phyloP scores from a whole-genome alignment of 2,797 vertebrate species.

The Sarcoramphus papa region DNA sequence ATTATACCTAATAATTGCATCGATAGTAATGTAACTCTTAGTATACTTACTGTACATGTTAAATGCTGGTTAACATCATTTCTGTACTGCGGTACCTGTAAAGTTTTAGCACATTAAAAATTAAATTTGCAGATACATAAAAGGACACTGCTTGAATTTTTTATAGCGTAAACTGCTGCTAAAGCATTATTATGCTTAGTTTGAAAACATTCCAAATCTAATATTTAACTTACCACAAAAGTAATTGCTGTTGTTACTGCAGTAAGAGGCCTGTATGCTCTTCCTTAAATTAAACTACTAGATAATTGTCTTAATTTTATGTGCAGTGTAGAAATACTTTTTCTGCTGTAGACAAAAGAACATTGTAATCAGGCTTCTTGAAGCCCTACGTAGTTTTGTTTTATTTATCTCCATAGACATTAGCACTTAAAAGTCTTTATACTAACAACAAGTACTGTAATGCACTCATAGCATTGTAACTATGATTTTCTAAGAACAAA shows the following conservation, averaged over 20 bases:
- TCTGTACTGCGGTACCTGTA: background rate
- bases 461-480: background rate
- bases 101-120: background rate
- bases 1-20: background rate
- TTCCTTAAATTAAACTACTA: constrained; percentile 32
- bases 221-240: constrained; percentile 32
- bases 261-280: background rate
- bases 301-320: constrained; percentile 47
- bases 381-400: background rate
- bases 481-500: background rate
- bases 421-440: constrained; percentile 9
- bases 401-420: background rate
- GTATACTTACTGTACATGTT: background rate
- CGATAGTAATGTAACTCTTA: background rate
- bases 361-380: background rate
- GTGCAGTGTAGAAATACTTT: background rate
- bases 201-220: constrained; percentile 53
- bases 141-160: constrained; percentile 1
- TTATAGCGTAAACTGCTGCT: background rate
- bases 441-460: background rate
- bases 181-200: constrained; percentile 32
- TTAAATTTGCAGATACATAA: background rate
- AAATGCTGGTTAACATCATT: background rate
- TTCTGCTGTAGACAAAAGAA: background rate
- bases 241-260: constrained; percentile 31